Conservation (phyloP, 2,113 vertebrate species). For the Centropristis striata region DNA sequence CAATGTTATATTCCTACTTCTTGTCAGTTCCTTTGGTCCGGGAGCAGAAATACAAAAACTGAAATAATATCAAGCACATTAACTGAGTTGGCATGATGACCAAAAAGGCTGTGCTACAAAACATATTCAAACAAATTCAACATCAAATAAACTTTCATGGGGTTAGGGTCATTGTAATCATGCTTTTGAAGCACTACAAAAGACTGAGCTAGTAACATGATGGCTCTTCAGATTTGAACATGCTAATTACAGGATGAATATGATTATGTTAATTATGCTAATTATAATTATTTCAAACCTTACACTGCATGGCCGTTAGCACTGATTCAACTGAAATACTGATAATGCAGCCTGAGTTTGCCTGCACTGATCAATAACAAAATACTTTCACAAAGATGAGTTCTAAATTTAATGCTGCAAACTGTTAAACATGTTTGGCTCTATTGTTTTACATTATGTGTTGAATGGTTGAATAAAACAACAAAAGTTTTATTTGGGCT, state of each 20-base stretch:
- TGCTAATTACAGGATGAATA: background rate
- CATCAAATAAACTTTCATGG: constrained; percentile 1
- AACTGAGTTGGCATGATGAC: background rate
- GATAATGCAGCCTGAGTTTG: background rate
- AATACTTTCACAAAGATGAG: background rate
- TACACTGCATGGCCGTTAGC: background rate
- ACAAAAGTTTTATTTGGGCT: too few relatives aligned
- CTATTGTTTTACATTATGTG: background rate
- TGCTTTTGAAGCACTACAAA: background rate
- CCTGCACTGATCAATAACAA: background rate
- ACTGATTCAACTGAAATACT: constrained; percentile 1
- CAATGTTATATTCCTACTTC: background rate
- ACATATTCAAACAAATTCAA: constrained; percentile 4
- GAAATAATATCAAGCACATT: constrained; percentile 1
- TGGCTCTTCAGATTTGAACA: background rate
- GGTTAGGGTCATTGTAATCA: background rate
- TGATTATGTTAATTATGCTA: constrained; percentile 14
- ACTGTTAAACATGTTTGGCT: background rate
- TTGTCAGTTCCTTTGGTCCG: background rate
- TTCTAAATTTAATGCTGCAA: background rate
- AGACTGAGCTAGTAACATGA: background rate
- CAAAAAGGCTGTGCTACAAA: background rate
- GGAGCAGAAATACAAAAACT: background rate
- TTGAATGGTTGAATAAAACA: too few relatives aligned
- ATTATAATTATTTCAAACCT: background rate